Base-by-base conservation (phyloP, 2,888 invertebrate genomes). In the Liodrosophila aerea region DNA sequence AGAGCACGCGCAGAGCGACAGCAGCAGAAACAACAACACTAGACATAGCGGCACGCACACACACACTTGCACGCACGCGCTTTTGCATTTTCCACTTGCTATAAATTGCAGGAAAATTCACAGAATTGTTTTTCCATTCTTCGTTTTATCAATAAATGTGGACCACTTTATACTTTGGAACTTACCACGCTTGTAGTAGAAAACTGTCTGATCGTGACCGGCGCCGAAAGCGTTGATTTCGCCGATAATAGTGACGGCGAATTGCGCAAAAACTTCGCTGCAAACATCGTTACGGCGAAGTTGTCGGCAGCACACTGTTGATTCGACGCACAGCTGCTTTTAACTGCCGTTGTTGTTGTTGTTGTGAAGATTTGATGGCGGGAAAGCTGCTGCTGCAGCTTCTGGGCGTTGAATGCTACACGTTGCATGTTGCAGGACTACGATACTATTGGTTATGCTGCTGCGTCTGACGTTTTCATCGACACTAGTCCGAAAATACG, bases 151-250 rank as follows among this genome's bases (percentile, higher is more conserved):
- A n/a, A n/a, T n/a, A n/a, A n/a, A n/a, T n/a, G n/a, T n/a, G n/a
- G n/a, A n/a, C n/a, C n/a, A n/a, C n/a, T n/a, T n/a, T n/a, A n/a
- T n/a, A n/a, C n/a, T 22, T 22, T 22, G 22, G 2, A n/a, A 72
- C 71, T 71, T 67, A 71, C 71, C 59, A 40, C 33, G n/a, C 1
- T 30, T 34, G 49, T 34, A 31, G 36, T 47, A 33, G 77, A 83
- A 70, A 30, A 58, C 51, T 37, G 47, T 84, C 84, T 78, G 77
- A 70, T 73, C 66, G 77, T 9, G n/a, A 31, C 1, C n/a, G 50
- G 27, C 12, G 53, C 12, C 12, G 45, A 15, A 1, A 29, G 22
- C 34, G 52, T 34, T 7, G 13, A 7, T 43, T 16, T 27, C 22
- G 29, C 2, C 9, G 54, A 22, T 12, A 39, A 8, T 7, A 39